Evolutionary conservation across 2,888 invertebrate genomes (phyloP).

Genomic region (Eutolmus rufibarbis): DNA sequence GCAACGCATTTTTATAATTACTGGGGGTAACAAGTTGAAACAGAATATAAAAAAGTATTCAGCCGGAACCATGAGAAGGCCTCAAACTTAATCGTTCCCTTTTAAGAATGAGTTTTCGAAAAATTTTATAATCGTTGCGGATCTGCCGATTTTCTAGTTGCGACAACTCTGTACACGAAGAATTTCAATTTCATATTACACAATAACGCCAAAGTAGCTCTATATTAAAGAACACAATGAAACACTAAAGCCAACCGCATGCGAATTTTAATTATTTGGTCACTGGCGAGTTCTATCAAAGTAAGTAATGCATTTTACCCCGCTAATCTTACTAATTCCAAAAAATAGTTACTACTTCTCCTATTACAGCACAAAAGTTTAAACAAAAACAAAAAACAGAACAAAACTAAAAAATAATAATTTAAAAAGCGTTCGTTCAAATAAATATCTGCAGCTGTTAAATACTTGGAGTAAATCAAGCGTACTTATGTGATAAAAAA

Average conservation of each 20-base stretch:
- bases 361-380: not conserved
- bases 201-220: too few species aligned
- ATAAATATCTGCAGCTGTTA: not conserved
- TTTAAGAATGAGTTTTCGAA: not conserved
- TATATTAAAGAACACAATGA: too few species aligned
- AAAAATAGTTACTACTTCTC: not conserved
- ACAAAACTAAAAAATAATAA: not conserved
- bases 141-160: too few species aligned
- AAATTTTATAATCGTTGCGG: too few species aligned
- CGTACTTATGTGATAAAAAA: not conserved
- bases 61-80: not conserved
- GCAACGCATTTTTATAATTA: not conserved
- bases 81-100: not conserved
- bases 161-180: too few species aligned
- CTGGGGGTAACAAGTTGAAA: not conserved
- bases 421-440: not conserved
- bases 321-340: not conserved
- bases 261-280: too few species aligned
- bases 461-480: constrained; percentile 10
- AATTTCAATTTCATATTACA: too few species aligned
- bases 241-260: too few species aligned
- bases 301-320: not conserved
- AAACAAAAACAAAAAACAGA: not conserved
- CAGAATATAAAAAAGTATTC: not conserved
- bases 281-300: too few species aligned